phyloP scores from a whole-genome alignment of 2,113 vertebrate species.

The Cochlearius cochlearius region DNA sequence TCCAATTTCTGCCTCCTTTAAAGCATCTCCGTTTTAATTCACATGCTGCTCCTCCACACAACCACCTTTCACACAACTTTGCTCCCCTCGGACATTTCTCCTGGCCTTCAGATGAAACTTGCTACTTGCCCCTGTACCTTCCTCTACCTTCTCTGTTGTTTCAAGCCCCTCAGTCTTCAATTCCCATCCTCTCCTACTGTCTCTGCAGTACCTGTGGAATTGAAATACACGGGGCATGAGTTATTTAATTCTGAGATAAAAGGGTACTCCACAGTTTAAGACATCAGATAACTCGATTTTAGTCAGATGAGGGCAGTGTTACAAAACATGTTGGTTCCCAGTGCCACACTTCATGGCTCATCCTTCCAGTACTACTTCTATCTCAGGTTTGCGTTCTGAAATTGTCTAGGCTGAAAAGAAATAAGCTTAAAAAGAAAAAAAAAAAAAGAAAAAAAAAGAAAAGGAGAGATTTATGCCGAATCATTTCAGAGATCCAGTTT shows the following conservation, averaged over 20 bases:
- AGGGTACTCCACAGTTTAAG: neutral
- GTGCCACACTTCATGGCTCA: neutral
- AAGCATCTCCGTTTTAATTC: neutral
- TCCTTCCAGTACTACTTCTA: fast-evolving
- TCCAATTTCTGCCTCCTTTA: neutral
- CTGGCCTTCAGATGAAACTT: neutral
- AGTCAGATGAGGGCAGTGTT: constrained; percentile 44
- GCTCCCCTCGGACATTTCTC: neutral
- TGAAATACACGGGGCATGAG: neutral
- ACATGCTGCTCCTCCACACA: neutral
- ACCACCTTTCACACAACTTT: neutral
- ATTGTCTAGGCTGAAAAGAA: neutral
- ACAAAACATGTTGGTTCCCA: neutral
- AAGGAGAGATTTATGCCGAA: neutral
- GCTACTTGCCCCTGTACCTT: neutral
- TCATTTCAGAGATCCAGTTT: neutral
- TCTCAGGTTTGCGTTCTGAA: neutral
- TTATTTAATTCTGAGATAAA: neutral
- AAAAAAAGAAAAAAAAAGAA: too few species aligned
- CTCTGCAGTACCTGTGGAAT: neutral
- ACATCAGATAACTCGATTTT: neutral
- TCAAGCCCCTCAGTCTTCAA: neutral
- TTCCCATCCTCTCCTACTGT: neutral
- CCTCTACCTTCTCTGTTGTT: neutral
- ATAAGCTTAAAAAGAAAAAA: neutral